Conservation (phyloP, 2,113 vertebrate genomes). For the Phasianus colchicus region DNA sequence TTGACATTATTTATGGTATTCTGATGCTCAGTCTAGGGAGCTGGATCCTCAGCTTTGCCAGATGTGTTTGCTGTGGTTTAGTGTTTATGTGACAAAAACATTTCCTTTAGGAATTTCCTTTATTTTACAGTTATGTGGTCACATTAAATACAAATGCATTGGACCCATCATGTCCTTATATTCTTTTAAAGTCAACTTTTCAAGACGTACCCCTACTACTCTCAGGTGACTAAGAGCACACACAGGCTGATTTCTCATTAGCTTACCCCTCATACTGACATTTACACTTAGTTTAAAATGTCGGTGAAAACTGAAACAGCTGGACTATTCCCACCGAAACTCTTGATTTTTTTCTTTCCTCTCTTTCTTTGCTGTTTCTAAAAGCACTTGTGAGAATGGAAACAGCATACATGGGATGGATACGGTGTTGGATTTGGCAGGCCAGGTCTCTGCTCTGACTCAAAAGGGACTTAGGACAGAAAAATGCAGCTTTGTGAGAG, state of each 20-base stretch:
- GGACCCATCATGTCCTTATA: neutral
- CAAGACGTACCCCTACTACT: neutral
- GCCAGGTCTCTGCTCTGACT: neutral
- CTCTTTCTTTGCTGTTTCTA: neutral
- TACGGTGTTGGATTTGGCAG: neutral
- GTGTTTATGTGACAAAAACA: neutral
- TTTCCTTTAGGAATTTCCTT: neutral
- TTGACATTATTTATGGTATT: neutral
- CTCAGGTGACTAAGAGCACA: neutral
- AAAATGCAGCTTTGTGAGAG: neutral
- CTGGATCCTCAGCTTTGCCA: neutral
- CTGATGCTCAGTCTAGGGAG: neutral
- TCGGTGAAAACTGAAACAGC: neutral
- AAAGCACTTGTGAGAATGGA: neutral
- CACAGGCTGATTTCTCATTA: neutral
- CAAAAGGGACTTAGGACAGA: neutral
- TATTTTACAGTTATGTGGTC: neutral
- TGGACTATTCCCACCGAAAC: neutral
- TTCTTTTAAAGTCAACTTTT: neutral
- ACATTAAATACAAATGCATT: neutral
- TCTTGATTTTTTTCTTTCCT: neutral
- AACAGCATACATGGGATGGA: accelerated
- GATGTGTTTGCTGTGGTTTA: neutral
- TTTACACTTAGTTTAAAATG: neutral
- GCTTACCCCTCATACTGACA: neutral